Base-by-base conservation (phyloP, 92 coral and sea anemone species). In the Porites rus region DNA sequence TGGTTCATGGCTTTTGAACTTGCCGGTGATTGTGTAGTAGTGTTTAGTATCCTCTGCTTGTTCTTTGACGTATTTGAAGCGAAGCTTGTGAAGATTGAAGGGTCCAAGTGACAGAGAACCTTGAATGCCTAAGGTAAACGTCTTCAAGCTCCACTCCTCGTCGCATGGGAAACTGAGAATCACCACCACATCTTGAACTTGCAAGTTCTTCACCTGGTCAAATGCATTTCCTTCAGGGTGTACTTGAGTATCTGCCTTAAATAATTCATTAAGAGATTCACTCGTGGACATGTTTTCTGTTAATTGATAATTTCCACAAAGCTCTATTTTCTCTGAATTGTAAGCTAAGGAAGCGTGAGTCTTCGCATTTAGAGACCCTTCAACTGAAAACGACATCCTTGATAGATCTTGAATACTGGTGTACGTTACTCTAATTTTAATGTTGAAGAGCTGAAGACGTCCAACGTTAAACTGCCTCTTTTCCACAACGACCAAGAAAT, bases 61-160 rank as follows among this genome's bases (percentile, higher is more conserved):
- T 10, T 61, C 82, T n/a, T 31, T 77, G 25, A 10, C 7, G 71
- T 77, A 77, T 9, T 61, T 14, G 31, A 77, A 43, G 25, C 82
- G 53, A 38, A 77, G 71, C 8, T 46, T 65, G 19, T 31, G n/a
- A 24, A 77, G 58, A 52, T 28, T 16, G 64, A 77, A 62, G 38
- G 82, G 82, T 43, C 82, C 82, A 56, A 77, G 68, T 1, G 82
- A 28, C 8, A 77, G 71, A 22, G 18, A 61, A 62, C 82, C 82
- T 19, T 77, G 53, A 10, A 77, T 28, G 9, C n/a, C 20, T 17
- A 63, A 38, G 11, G 17, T 3, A 31, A 77, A 38, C n/a, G 38
- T 20, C 18, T 43, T 62, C 9, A 77, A 5, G 58, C 31, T 31
- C 72, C 82, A 77, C 71, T 62, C 58, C 56, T 77, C 46, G 14